phyloP scores from a whole-genome alignment of 2,113 vertebrate species.

The Excalfactoria chinensis region DNA sequence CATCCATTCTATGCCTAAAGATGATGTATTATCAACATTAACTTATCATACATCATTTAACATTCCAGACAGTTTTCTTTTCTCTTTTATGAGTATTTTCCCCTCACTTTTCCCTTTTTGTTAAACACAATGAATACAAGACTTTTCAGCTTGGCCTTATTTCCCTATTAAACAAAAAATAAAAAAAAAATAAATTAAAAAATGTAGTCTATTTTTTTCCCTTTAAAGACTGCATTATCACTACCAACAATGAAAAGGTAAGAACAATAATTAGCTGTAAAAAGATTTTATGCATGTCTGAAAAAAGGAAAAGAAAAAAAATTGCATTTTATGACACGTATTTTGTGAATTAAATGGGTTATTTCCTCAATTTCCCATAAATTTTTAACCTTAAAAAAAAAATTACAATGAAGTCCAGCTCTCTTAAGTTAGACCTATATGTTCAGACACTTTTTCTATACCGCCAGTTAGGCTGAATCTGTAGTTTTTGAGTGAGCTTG shows the following conservation, averaged over 20 bases:
- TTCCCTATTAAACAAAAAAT: not conserved
- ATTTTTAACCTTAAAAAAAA: not conserved
- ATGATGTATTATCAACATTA: constrained; percentile 41
- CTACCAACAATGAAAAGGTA: not conserved
- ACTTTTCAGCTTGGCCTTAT: constrained; percentile 12
- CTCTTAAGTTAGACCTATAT: not conserved
- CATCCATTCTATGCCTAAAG: not conserved
- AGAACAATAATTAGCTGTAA: constrained; percentile 2
- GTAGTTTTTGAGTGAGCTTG: not conserved
- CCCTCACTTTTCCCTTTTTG: not conserved
- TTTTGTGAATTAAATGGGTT: constrained; percentile 1
- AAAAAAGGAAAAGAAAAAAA: not conserved
- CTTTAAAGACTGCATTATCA: not conserved
- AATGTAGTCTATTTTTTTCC: not conserved
- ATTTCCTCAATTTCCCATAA: not conserved
- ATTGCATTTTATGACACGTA: not conserved
- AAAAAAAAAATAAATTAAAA: not conserved
- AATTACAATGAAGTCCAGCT: not conserved
- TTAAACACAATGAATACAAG: not conserved
- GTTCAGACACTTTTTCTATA: not conserved
- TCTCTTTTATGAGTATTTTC: not conserved
- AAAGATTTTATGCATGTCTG: constrained; percentile 14
- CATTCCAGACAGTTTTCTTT: not conserved
- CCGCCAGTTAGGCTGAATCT: not conserved
- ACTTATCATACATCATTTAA: constrained; percentile 34